phyloP scores from a whole-genome alignment of 2,797 vertebrate species.

The Ambastaia sidthimunki region DNA sequence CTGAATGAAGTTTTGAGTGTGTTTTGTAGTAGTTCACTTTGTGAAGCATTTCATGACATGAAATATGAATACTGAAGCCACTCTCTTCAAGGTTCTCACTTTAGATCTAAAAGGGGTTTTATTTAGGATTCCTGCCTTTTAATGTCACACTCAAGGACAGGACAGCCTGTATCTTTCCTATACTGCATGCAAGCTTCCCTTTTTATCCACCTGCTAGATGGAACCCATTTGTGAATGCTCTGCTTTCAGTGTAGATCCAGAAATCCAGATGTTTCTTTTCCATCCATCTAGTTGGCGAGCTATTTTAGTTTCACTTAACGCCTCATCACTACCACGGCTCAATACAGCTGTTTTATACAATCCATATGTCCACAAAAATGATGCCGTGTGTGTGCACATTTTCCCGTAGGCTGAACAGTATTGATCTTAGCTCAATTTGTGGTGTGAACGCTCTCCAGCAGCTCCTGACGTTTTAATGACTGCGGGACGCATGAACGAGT shows the following conservation, averaged over 20 bases:
- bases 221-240: conserved; percentile 14
- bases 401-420: not conserved
- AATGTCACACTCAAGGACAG: conserved; percentile 43
- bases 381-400: not conserved
- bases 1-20: conserved; percentile 44
- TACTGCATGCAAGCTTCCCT: conserved; percentile 16
- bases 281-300: not conserved
- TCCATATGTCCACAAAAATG: conserved; percentile 38
- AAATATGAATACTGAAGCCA: conserved; percentile 51
- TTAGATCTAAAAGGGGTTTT: conserved; percentile 45
- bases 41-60: conserved; percentile 31
- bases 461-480: conserved; percentile 26
- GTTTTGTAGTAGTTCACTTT: conserved; percentile 55
- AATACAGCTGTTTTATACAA: conserved; percentile 55
- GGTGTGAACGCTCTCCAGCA: conserved; percentile 21
- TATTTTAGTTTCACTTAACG: conserved; percentile 1
- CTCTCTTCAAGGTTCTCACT: conserved; percentile 36
- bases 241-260: conserved; percentile 30
- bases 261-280: conserved; percentile 14
- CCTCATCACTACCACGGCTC: conserved; percentile 34
- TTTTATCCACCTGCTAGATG: conserved; percentile 10
- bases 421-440: conserved; percentile 47
- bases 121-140: conserved; percentile 30
- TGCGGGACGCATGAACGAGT: conserved; percentile 15
- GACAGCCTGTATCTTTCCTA: conserved; percentile 28